Evolutionary conservation across 2,888 invertebrate species (phyloP), one percentile per base, ranked within the genome.

Genomic region (Morpho helenor): DNA sequence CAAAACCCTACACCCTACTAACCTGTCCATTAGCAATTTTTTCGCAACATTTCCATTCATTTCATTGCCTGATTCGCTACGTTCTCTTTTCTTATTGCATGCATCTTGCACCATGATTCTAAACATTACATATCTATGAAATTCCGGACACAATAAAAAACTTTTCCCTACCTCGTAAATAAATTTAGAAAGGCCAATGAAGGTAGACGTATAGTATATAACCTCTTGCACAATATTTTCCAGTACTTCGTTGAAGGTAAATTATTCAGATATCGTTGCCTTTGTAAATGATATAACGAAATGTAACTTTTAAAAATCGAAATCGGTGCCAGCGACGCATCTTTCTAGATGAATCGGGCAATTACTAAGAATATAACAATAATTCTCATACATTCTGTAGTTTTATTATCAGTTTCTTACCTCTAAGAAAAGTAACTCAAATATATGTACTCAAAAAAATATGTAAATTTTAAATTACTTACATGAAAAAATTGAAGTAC

Each of bases 21-120:
- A 86, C 87, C 88, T 88, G 68, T 78, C 75, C 59, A 72, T 61
- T 51, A 74, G 65, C 52, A 80, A 49, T 66, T 80, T 87, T 81
- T 87, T 87, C 56, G 79, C 66, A 60, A 76, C 16, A 75, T 84
- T 87, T 59, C 79, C 83, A 64, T 71, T 70, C 51, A 73, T 66
- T 66, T 78, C 79, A 59, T 70, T 71, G 57, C 74, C 76, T 23
- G 84, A 84, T 45, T 85, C 82, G 75, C 76, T 76, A 62, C 83
- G 79, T 57, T 74, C 70, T 71, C 87, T 80, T 80, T 87, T 87
- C 69, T 70, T 72, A 71, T 62, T 65, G 48, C 56, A 58, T 61
- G 45, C 61, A 52, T 68, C 66, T 68, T 69, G 66, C 63, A 63
- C 60, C 68, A 70, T 72, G 52, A 63, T 59, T 63, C 61, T 63